Evolutionary conservation across 2,888 invertebrate genomes (phyloP), one percentile per base, ranked within the genome.

Genomic region (Pyrgus malvae): DNA sequence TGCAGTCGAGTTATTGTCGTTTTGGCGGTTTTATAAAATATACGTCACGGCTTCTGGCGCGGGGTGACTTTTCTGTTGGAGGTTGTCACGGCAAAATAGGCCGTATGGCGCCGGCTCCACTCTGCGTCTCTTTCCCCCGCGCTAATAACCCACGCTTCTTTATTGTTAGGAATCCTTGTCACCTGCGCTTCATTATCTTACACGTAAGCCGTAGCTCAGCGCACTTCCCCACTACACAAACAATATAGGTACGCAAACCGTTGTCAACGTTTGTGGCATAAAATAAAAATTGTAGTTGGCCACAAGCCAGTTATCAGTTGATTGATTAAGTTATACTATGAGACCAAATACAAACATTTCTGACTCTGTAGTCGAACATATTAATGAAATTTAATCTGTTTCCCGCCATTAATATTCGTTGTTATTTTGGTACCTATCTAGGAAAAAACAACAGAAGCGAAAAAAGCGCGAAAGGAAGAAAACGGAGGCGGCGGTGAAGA

Each of bases 391-490:
- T 16, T 9, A 9, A 35, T 16, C 2, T 8, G 7, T 35, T 35
- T 35, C 35, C 9, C 16, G 9, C 16, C 17, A 41, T 31, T 49
- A 19, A 17, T 40, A 3, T 9, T 19, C 23, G 25, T 31, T 9
- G 6, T 27, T 23, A 44, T 41, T 33, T 46, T 51, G 21, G 29
- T 23, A n/a, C n/a, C n/a, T n/a, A n/a, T n/a, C n/a, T n/a, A 95
- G 94, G 95, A 95, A 65, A 95, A 95, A 87, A 90, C 90, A 64
- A 93, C 94, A 55, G 95, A 95, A 58, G 92, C 93, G 65, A 95
- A 95, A 90, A 95, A 95, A 88, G 93, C 93, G 85, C 94, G 94
- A 91, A 95, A 94, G 88, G 95, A 95, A 75, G 95, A 95, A 76
- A 95, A 95, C 71, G 95, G 94, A 25, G 94, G 93, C 53, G 93